Conservation (phyloP, 37 sponge, comb jelly and placozoan genomes). For the Lycopodina hypogea region DNA sequence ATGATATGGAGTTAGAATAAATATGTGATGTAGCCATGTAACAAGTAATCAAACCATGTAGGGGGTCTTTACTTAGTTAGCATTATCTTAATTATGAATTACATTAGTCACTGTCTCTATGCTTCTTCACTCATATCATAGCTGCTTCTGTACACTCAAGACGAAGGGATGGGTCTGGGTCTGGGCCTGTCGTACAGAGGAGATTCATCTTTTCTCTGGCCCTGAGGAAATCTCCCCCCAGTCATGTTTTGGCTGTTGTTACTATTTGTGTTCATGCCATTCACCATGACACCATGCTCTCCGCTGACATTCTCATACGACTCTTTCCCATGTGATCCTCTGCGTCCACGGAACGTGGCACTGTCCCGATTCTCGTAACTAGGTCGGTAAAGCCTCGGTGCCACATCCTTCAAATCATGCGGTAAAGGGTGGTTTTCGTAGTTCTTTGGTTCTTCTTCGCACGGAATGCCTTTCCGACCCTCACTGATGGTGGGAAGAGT, state of each 20-base stretch:
- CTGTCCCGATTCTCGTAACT: conserved; percentile 26
- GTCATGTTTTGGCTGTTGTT: not conserved
- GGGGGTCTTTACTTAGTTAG: no score
- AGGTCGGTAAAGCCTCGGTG: conserved; percentile 2
- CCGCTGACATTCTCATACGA: conserved; percentile 18
- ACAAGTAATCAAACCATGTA: no score
- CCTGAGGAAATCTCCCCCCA: not conserved
- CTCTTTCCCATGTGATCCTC: conserved; percentile 15
- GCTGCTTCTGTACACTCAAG: no score
- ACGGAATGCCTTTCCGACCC: not conserved
- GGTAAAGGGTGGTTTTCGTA: conserved; percentile 44
- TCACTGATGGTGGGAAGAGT: conserved; percentile 16
- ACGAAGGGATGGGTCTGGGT: no score
- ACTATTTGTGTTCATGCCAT: not conserved
- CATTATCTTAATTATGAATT: no score
- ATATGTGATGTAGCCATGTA: no score
- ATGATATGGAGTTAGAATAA: no score
- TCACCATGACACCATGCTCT: no score
- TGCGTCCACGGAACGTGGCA: not conserved
- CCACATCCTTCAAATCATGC: conserved; percentile 3
- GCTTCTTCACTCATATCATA: no score
- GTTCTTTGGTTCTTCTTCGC: not conserved
- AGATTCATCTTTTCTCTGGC: not conserved
- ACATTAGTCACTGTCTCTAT: no score
- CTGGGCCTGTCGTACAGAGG: no score